Conservation (phyloP, 92 coral and sea anemone genomes). For the Virgularia gustaviana region DNA sequence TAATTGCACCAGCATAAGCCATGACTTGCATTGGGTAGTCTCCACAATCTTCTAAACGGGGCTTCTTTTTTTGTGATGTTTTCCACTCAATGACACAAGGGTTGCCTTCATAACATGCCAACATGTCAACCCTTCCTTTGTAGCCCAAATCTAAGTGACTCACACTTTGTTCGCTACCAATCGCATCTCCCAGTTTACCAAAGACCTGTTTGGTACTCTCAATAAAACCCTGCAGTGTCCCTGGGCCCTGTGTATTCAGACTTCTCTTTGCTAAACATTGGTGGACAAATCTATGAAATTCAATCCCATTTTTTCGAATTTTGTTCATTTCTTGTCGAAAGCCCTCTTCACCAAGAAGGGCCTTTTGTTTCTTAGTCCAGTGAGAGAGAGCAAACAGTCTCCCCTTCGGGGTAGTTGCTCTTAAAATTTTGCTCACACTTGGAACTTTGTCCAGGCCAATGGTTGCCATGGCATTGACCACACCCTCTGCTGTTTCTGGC, state of each 20-base stretch:
- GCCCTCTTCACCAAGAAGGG: slow-evolving; percentile 69
- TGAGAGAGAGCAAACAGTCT: slow-evolving; percentile 64
- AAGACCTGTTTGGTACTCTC: slow-evolving; percentile 33
- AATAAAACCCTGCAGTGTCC: slow-evolving; percentile 33
- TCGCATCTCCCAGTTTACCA: slow-evolving; percentile 42
- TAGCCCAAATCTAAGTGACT: slow-evolving; percentile 69
- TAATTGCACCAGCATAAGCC: slow-evolving; percentile 96
- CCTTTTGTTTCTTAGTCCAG: slow-evolving; percentile 85
- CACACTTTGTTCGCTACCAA: slow-evolving; percentile 69
- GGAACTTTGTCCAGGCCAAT: slow-evolving; percentile 53
- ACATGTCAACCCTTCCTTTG: slow-evolving; percentile 71
- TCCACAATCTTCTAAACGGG: slow-evolving; percentile 64
- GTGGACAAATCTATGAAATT: slow-evolving; percentile 72
- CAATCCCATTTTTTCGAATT: slow-evolving; percentile 56
- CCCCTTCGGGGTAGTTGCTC: slow-evolving; percentile 53
- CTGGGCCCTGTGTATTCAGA: slow-evolving; percentile 9
- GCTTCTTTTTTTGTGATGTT: slow-evolving; percentile 69
- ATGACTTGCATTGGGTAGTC: slow-evolving; percentile 87
- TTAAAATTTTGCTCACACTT: slow-evolving; percentile 71
- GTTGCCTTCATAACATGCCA: slow-evolving; percentile 72
- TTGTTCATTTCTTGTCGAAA: slow-evolving; percentile 60
- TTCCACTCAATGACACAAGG: slow-evolving; percentile 97
- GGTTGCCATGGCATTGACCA: no score
- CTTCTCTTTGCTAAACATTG: slow-evolving; percentile 42
- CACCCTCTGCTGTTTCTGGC: no score